Conservation (phyloP, 2,888 invertebrate species). For the Pheosia tremula region DNA sequence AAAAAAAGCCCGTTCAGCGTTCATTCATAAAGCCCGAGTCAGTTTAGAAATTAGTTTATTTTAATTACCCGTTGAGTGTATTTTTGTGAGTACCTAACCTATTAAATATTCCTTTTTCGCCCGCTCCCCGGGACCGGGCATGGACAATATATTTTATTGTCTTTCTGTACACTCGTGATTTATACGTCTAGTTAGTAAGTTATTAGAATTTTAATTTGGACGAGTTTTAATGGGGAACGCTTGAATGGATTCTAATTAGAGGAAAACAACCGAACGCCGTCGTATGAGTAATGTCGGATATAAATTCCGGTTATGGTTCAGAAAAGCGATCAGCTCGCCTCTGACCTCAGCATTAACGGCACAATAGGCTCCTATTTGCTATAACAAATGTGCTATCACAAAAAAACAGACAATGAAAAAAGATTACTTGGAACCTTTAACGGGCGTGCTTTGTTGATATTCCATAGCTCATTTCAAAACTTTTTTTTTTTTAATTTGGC, state of each 20-base stretch:
- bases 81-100: constrained; percentile 57
- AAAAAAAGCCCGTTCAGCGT: constrained; percentile 65
- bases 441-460: constrained; percentile 43
- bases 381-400: constrained; percentile 72
- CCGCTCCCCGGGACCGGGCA: constrained; percentile 53
- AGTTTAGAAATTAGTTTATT: constrained; percentile 82
- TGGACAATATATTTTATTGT: constrained; percentile 84
- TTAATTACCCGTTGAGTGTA: constrained; percentile 79
- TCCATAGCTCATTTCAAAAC: constrained; percentile 18
- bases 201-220: constrained; percentile 84
- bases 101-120: constrained; percentile 71
- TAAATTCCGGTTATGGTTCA: constrained; percentile 78
- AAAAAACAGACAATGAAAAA: constrained; percentile 70
- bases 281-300: constrained; percentile 78
- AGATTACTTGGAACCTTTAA: constrained; percentile 37
- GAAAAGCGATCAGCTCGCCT: constrained; percentile 58
- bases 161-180: constrained; percentile 75
- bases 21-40: constrained; percentile 76
- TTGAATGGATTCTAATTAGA: constrained; percentile 84
- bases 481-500: too few species aligned
- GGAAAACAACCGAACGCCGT: constrained; percentile 75
- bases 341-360: constrained; percentile 56
- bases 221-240: constrained; percentile 80
- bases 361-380: constrained; percentile 70
- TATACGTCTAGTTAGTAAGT: constrained; percentile 84